Percentiles rank a stretch among this genome's conserved stretches.
Evolutionary conservation across 2,888 invertebrate species (phyloP).

Genomic region (Metalampra italica): DNA sequence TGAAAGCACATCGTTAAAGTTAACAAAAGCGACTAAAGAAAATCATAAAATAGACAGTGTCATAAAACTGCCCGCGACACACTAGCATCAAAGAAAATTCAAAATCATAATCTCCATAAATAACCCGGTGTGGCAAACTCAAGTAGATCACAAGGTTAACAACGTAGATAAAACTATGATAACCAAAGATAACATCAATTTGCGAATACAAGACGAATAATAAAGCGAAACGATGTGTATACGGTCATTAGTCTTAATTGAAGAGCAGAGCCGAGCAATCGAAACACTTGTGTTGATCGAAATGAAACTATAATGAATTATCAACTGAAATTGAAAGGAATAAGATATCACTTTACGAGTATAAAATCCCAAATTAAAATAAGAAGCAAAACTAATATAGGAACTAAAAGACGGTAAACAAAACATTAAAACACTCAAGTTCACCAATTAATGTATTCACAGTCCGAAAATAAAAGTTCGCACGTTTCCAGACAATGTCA

Average conservation of each 20-base stretch:
- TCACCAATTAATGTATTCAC: conserved; percentile 1
- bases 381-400: neutral
- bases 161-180: conserved; percentile 40
- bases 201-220: conserved; percentile 26
- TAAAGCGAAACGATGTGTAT: conserved; percentile 28
- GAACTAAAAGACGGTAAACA: neutral
- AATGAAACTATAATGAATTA: neutral
- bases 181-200: conserved; percentile 35
- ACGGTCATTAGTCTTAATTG: conserved; percentile 29
- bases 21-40: conserved; percentile 10
- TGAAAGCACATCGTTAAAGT: conserved; percentile 29
- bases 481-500: conserved; percentile 7
- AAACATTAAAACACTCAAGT: neutral
- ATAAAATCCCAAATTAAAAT: neutral
- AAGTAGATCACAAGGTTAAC: conserved; percentile 41
- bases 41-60: neutral
- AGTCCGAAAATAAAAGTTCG: conserved; percentile 6
- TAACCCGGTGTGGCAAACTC: conserved; percentile 16
- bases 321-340: neutral
- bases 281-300: conserved; percentile 29
- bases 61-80: neutral
- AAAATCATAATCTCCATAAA: conserved; percentile 5
- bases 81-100: neutral
- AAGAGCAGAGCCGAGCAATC: conserved; percentile 19
- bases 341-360: neutral